Evolutionary conservation across 2,888 invertebrate genomes (phyloP), one percentile per base, ranked within the genome.

Genomic region (Pocota personata): DNA sequence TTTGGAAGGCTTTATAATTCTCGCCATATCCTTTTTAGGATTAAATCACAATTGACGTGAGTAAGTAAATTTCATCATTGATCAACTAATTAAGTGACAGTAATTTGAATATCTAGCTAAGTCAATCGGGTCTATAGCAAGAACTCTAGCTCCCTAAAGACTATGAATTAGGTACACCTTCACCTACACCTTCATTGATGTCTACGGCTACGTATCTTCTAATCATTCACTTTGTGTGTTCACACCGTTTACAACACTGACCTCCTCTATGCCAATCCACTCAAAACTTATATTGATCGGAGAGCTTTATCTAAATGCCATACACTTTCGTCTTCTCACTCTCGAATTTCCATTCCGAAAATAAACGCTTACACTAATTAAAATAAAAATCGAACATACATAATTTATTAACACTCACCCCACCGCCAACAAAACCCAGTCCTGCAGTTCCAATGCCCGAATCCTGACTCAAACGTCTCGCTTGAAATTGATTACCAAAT

Each of bases 361-460:
- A 52, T 27, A 50, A 62, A 40, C 40, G 8, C 6, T 32, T 12
- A 30, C 16, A 12, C 14, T 52, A 55, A 35, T 66, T 57, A 73
- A 50, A 73, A 60, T 57, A 73, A 50, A 73, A 60, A 24, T 14
- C 8, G 14, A 27, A 37, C 3, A 37, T 27, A 48, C 37, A 57
- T 71, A 46, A 66, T 50, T 78, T 8, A 71, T 55, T 57, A 37
- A 48, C 12, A 88, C 91, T 89, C 87, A 91, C 91, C 55, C 83
- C 89, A 67, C 89, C 24, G 24, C 2, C 89, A 64, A 79, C 60
- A 62, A 87, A 87, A 46, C 82, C 75, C 35, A 89, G 83, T 52
- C 91, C 91, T 3, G 91, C 91, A 1, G 91, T 89, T 27, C 90
- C 91, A 46, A 92, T 92, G 19, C 91, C 92, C 43, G 92, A 92